Evolutionary conservation across 1,140 invertebrate genomes (phyloP), one percentile per base, ranked within the genome.

Genomic region (Drosophila takahashii): DNA sequence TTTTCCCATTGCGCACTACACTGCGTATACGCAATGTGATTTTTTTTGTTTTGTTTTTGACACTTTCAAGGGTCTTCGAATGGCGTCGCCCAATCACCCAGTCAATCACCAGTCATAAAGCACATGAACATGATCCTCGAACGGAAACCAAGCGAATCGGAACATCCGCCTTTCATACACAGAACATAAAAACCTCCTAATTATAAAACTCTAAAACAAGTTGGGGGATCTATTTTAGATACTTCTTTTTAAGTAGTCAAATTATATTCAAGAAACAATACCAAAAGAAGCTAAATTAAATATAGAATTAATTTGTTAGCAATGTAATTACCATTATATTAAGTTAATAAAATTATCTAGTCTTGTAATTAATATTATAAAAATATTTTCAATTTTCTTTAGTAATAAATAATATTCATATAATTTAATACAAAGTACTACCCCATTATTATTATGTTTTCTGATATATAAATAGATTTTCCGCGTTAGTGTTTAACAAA

Each of bases 21-120:
- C 60, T 26, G 54, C 62, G 59, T 67, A 44, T 41, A 41, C 62
- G 58, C 59, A 67, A 51, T 67, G 26, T 16, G 54, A n/a, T 32
- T 58, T 42, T 13, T 41, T 32, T 18, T 15, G 39, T 16, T 13
- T 8, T 48, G 15, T n/a, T 60, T 66, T 26, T 51, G 36, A 64
- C 45, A 34, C 9, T 36, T 67, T 67, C 45, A 67, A 65, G 45
- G 59, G 59, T 34, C 16, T 37, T 34, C 4, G 11, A 59, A 62
- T 62, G 59, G 59, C 59, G 59, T 34, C 59, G 59, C 53, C 53
- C 41, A 62, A 62, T 42, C 45, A 32, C 3, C 3, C 29, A 58
- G 29, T 58, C 56, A 67, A 29, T 67, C 60, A 67, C 10, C 36
- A 64, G 36, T 61, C 56, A 61, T 34, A 66, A 66, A 9, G 22